Base-by-base conservation (phyloP, 2,888 invertebrate species). In the Lepidocyrtinus sp. region DNA sequence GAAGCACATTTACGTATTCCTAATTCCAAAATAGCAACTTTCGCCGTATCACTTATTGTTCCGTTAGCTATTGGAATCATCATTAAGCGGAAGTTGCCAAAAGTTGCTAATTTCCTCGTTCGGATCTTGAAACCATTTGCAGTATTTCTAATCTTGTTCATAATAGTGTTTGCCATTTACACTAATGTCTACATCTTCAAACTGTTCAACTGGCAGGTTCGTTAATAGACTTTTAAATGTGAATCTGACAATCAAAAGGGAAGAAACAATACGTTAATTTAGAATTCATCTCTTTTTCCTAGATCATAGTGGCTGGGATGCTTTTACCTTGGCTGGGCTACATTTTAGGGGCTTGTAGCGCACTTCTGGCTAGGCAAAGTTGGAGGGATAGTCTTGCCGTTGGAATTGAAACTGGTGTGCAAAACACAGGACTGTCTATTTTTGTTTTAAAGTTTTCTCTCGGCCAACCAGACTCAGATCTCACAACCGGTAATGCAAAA, bases 401-500 rank as follows among this genome's bases (percentile, higher is more conserved):
- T 87, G 93, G 95, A 65, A 93, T 98, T 67, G 98, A 98, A 90
- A 95, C 96, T 2, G 96, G 97, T 69, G 93, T 97, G 72, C 97
- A 97, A 90, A 98, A 98, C 89, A 96, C 97, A 0, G 97, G 96
- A 61, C 93, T 98, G 83, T 92, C 97, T 0, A 97, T 98, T 87
- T 95, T 97, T 89, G 90, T 98, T 86, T 90, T 98, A 72, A 90
- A 94, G 75, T 93, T 95, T 87, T 93, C 95, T 1, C 90, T 98
- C 77, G 92, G 92, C 0, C 94, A 96, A 87, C 97, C 97, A 0
- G 93, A 94, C 84, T 95, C 94, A 0, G 97, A 97, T 89, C 90
- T 97, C 62, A 95, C 97, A 1, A 95, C 96, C 62, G 93, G 94
- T 94, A 19, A 64, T 25, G 7, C 19, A 15, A 59, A 70, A 76